phyloP scores from a whole-genome alignment of 2,888 invertebrate species.

The Heliconius cydno region DNA sequence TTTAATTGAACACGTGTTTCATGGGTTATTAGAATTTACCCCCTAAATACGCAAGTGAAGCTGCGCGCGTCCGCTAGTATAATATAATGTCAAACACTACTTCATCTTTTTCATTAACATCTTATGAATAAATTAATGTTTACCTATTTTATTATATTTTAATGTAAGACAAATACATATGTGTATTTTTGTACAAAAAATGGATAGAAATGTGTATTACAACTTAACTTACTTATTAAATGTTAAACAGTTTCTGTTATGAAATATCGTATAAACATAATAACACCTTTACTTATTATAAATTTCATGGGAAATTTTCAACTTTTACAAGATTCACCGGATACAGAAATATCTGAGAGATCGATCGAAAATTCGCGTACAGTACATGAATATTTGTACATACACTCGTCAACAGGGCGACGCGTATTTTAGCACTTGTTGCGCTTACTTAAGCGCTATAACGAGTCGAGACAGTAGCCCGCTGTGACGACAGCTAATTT shows the following conservation, averaged over 20 bases:
- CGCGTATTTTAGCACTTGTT: constrained; percentile 24
- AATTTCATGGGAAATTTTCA: constrained; percentile 53
- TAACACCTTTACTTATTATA: constrained; percentile 33
- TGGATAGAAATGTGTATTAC: too few relatives aligned
- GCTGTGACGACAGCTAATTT: constrained; percentile 64
- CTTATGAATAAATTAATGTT: background rate
- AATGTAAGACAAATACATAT: too few relatives aligned
- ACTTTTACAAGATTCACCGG: constrained; percentile 46
- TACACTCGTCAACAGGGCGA: background rate
- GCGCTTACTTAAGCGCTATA: constrained; percentile 28
- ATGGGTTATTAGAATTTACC: too few relatives aligned
- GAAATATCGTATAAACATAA: background rate
- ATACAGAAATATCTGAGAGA: constrained; percentile 55
- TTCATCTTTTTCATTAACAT: background rate
- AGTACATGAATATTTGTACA: background rate
- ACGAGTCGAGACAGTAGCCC: constrained; percentile 12
- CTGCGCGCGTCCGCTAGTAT: too few relatives aligned
- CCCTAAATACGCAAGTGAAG: too few relatives aligned
- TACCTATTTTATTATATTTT: too few relatives aligned
- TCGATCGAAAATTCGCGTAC: constrained; percentile 72
- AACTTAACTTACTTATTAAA: too few relatives aligned
- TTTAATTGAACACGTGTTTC: too few relatives aligned
- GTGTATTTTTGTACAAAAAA: too few relatives aligned
- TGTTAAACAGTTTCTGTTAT: background rate
- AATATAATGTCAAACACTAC: background rate